A percentile compares a stretch with the other conserved stretches of the same genome.
Evolutionary conservation across 2,113 vertebrate genomes (phyloP).

Genomic region (Fulmarus glacialis): DNA sequence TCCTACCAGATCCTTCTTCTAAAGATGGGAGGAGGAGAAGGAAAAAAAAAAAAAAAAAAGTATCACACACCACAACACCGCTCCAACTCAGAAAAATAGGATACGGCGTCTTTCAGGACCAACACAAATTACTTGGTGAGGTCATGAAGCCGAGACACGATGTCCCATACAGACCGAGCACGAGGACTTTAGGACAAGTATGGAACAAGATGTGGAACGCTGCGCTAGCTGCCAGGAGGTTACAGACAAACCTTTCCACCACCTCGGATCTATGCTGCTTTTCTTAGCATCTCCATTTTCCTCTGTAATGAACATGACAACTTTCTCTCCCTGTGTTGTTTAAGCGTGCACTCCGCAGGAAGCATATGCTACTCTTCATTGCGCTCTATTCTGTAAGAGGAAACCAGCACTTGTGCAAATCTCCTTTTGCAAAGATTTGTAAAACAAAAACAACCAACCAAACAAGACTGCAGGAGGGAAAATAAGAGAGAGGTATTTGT

Average conservation of each 20-base stretch:
- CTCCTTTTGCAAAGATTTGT: background rate
- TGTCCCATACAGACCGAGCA: background rate
- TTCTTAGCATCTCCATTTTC: background rate
- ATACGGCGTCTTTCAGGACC: background rate
- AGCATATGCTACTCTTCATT: background rate
- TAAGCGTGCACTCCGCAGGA: background rate
- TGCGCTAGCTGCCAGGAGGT: background rate
- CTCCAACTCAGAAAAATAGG: background rate
- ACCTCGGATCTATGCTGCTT: background rate
- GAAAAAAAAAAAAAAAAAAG: background rate
- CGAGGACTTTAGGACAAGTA: background rate
- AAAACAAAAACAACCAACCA: background rate
- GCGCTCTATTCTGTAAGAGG: background rate
- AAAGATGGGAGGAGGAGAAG: background rate
- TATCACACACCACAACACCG: background rate
- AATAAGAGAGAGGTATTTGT: background rate
- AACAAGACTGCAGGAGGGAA: background rate
- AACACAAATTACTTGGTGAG: background rate
- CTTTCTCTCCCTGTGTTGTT: background rate
- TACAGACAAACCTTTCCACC: background rate
- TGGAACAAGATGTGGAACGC: accelerated
- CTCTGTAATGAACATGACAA: background rate
- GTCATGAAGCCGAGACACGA: background rate
- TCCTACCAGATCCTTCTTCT: background rate
- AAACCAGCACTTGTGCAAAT: background rate